Conservation (phyloP, 2,113 vertebrate genomes). For the Parotia lawesii region DNA sequence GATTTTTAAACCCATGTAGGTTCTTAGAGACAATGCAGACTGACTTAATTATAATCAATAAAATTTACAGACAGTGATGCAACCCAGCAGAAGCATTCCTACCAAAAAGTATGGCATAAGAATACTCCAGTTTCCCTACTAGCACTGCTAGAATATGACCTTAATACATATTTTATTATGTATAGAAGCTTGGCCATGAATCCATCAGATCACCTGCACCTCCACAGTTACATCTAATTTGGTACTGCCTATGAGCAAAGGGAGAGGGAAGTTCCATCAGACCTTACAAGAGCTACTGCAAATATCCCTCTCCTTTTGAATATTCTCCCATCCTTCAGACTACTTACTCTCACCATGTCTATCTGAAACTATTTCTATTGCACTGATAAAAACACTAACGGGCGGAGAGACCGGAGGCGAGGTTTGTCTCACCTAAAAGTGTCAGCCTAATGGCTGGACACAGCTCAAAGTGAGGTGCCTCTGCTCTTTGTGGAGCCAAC, state of each 20-base stretch:
- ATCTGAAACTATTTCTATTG: constrained; percentile 19
- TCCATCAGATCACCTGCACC: constrained; percentile 22
- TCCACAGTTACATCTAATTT: background rate
- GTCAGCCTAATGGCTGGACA: background rate
- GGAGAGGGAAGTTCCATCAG: background rate
- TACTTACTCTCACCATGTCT: background rate
- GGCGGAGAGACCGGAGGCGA: background rate
- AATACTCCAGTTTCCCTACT: constrained; percentile 62
- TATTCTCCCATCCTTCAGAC: background rate
- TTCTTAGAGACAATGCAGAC: constrained; percentile 76
- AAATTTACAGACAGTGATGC: constrained; percentile 77
- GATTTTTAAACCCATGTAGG: constrained; percentile 73
- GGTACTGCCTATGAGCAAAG: background rate
- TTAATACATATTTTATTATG: constrained; percentile 81
- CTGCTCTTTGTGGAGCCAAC: background rate
- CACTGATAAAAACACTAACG: constrained; percentile 2
- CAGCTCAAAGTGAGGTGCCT: background rate
- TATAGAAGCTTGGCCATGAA: constrained; percentile 40
- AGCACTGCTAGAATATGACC: constrained; percentile 64
- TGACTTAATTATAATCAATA: constrained; percentile 82
- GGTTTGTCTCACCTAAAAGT: background rate
- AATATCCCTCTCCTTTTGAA: background rate
- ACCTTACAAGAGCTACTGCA: background rate
- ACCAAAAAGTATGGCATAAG: constrained; percentile 71
- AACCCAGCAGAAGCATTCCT: constrained; percentile 68